Evolutionary conservation across 2,797 vertebrate genomes (phyloP), one percentile per base, ranked within the genome.

Genomic region (Picus viridis): DNA sequence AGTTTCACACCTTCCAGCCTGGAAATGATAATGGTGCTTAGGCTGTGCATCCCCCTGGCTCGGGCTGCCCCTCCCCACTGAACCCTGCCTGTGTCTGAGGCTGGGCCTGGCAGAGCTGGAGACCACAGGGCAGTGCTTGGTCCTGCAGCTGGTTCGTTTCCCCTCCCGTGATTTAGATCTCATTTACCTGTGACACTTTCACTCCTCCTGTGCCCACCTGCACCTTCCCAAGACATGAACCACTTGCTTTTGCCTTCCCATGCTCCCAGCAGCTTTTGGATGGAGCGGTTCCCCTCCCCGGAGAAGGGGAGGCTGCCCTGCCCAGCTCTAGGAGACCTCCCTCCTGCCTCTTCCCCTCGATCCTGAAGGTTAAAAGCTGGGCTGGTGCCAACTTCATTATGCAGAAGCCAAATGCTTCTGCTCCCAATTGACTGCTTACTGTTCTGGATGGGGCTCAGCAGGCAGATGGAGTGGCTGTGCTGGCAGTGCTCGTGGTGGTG

Each of bases 401-500:
- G 71, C 13, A 27, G 9, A 45, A 94, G 85, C 95, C 92, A 94
- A 93, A 92, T 63, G 74, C 69, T 92, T 81, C 88, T 43, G 41
- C 41, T 51, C 41, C 87, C 92, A 88, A 77, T 95, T 94, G 95
- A 89, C 79, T 93, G 56, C 63, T 93, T 81, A 43, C 84, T 69
- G 8, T 18, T 76, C 45, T 15, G 51, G 81, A 89, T 91, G 75
- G 90, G 84, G 72, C 86, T 96, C 69, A 18, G 19, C 69, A 70
- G 68, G 89, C 90, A 95, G 90, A 93, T 95, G 95, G 90, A 65
- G 82, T 3, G 43, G 24, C 83, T 90, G 79, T 19, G 76, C 81
- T 22, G 27, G 67, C 78, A 61, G 47, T 63, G 10, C 45, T 49
- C 54, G 71, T 36, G 74, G 39, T 72, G 19, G 16, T 26, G 62